These are phyloP conservation scores for Gymnothorax javanicus DNA, from an alignment of 2,797 vertebrate species.

Conservation along the genomic window DNA sequence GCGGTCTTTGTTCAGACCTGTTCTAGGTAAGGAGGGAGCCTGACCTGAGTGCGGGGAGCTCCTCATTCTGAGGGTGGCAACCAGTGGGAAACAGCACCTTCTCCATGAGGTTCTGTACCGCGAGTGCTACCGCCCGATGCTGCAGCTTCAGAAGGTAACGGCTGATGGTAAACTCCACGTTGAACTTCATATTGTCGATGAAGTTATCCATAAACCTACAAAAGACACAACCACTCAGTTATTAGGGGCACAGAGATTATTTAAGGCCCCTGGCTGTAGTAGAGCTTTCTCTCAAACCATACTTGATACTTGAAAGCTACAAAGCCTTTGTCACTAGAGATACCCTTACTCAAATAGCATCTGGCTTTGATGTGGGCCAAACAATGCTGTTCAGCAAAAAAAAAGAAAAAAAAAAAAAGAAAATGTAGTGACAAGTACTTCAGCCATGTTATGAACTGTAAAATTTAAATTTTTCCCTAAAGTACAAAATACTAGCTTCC, in stretches of 20 bases:
- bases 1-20: background rate
- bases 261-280: background rate
- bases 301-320: too few species aligned
- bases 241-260: background rate
- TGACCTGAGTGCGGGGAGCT: constrained; percentile 63
- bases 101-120: constrained; percentile 56
- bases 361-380: too few species aligned
- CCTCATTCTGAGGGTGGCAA: constrained; percentile 35
- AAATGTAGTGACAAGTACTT: too few species aligned
- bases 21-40: background rate
- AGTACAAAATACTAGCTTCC: too few species aligned
- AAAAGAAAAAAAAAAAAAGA: too few species aligned
- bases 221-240: constrained; percentile 12
- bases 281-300: too few species aligned
- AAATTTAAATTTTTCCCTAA: too few species aligned
- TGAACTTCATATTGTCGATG: constrained; percentile 77
- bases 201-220: constrained; percentile 77
- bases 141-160: constrained; percentile 80
- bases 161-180: constrained; percentile 90
- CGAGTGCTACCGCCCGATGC: constrained; percentile 80
- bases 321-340: too few species aligned
- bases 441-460: too few species aligned
- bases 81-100: constrained; percentile 80
- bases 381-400: too few species aligned
- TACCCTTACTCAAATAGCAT: too few species aligned